phyloP scores from a whole-genome alignment of 2,113 vertebrate species.

The Spea bombifrons region DNA sequence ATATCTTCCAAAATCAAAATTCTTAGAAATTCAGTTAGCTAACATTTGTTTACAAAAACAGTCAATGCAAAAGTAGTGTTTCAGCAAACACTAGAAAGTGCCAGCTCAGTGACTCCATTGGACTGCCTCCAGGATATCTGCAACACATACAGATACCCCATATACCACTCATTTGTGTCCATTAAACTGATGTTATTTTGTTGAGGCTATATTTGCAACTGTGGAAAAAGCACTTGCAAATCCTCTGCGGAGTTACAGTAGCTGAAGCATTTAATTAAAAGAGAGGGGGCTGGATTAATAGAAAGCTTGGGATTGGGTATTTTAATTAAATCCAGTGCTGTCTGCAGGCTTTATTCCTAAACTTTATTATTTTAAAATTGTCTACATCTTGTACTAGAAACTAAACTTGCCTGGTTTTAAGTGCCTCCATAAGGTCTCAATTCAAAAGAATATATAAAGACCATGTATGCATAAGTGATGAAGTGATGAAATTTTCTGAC shows the following conservation, averaged over 20 bases:
- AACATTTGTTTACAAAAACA: neutral
- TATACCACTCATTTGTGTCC: neutral
- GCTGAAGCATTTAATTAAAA: constrained; percentile 50
- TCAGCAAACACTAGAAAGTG: neutral
- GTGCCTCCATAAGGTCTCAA: constrained; percentile 8
- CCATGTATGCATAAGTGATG: neutral
- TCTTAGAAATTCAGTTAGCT: too few species aligned
- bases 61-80: constrained; percentile 11
- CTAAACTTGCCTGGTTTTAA: constrained; percentile 19
- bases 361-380: constrained; percentile 27
- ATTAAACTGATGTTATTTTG: constrained; percentile 19
- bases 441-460: constrained; percentile 14
- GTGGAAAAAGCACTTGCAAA: constrained; percentile 38
- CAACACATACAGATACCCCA: neutral
- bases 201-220: constrained; percentile 29
- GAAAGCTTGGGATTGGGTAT: constrained; percentile 45
- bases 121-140: neutral
- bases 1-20: neutral
- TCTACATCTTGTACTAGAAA: constrained; percentile 13
- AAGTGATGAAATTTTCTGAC: neutral
- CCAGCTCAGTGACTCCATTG: constrained; percentile 1
- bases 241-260: constrained; percentile 47
- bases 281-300: constrained; percentile 44
- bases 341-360: constrained; percentile 43
- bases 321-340: constrained; percentile 45